Evolutionary conservation across 2,888 invertebrate species (phyloP), one percentile per base, ranked within the genome.

Genomic region (Andrena praecox): DNA sequence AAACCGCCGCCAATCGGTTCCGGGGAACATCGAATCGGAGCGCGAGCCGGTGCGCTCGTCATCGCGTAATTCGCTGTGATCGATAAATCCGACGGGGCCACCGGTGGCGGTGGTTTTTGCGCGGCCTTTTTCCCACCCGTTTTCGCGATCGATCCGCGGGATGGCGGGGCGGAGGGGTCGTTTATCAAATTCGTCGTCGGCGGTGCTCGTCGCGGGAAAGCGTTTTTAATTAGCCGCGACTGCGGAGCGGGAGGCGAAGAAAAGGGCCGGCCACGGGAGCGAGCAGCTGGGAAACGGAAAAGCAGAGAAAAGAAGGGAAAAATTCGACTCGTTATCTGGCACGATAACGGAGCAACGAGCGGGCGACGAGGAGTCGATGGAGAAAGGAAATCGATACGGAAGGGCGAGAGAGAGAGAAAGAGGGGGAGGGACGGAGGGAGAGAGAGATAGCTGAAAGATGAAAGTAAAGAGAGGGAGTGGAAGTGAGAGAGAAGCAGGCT

Each of bases 261-360:
- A 42, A 42, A 42, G 10, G 10, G 62, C 6, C 33, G 29, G n/a
- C 3, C 50, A 5, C 20, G 20, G 29, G 68, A 27, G 27, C 16
- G 72, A 27, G 72, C 24, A 20, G 63, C 29, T 27, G 27, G 31
- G 27, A 52, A 52, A n/a, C 31, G 74, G 48, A 42, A 68, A 20
- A 63, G 48, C 20, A 27, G 20, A 24, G 42, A 48, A 35, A 80
- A 70, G 74, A 56, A 73, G 75, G 79, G 78, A 75, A 66, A 85
- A 85, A 85, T 89, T 90, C 77, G 86, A 89, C 86, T 88, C 85
- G 87, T 90, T 87, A 89, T 87, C 88, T 80, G 85, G 80, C 80
- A 77, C 77, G 85, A 84, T 85, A 77, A 78, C 79, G 72, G 82
- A 77, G 42, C 27, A 12, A 16, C n/a, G 27, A 27, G 33, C 12